Evolutionary conservation across 2,888 invertebrate genomes (phyloP).

Genomic region (Prenolepis imparis): DNA sequence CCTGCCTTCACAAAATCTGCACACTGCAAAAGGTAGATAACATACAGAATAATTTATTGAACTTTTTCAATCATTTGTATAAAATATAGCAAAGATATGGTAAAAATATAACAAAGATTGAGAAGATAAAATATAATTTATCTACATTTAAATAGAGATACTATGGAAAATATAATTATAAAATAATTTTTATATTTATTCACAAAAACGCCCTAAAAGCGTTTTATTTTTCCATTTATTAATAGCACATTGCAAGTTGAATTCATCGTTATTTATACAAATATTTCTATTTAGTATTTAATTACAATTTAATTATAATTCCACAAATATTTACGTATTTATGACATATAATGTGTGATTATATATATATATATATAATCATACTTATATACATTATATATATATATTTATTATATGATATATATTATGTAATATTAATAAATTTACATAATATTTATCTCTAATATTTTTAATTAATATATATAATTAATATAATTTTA

Average conservation of each 20-base stretch:
- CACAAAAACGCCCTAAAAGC: neutral
- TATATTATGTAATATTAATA: neutral
- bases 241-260: neutral
- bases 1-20: constrained; percentile 95
- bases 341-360: no score
- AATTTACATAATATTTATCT: no score
- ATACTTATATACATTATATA: no score
- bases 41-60: constrained; percentile 20
- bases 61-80: neutral
- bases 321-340: neutral
- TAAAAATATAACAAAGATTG: neutral
- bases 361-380: no score
- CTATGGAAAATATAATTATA: neutral
- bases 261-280: neutral
- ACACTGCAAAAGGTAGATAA: constrained; percentile 88
- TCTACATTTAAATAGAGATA: neutral
- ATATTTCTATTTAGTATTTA: neutral
- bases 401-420: no score
- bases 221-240: neutral
- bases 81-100: neutral
- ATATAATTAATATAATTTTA: no score
- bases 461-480: no score
- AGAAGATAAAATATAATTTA: neutral
- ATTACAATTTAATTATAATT: neutral
- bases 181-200: neutral